A percentile compares a stretch with the other conserved stretches of the same genome.
Conservation (phyloP, 2,888 invertebrate genomes). For the Leptopilina myrica region DNA sequence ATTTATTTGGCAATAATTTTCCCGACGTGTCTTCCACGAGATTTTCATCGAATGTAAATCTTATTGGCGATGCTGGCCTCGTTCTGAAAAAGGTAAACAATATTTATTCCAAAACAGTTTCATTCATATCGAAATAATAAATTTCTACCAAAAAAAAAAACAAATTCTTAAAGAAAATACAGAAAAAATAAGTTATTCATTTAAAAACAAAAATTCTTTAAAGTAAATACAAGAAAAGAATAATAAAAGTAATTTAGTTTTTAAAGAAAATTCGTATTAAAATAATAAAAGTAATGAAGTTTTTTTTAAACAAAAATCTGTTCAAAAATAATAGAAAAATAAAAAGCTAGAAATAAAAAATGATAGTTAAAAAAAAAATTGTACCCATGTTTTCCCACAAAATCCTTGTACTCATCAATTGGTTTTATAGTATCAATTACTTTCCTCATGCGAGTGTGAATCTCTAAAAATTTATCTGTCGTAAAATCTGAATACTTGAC, state of each 20-base stretch:
- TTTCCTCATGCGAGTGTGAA: constrained; percentile 82
- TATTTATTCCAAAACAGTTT: too few relatives aligned
- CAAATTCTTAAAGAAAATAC: too few relatives aligned
- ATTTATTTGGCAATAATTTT: constrained; percentile 89
- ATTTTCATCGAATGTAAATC: constrained; percentile 91
- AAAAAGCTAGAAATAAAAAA: background rate
- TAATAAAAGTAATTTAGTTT: too few relatives aligned
- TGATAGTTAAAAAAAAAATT: constrained; percentile 64
- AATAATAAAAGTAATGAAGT: too few relatives aligned
- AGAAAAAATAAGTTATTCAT: too few relatives aligned
- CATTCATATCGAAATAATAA: too few relatives aligned
- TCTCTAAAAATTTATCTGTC: constrained; percentile 88
- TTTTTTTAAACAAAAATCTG: too few relatives aligned
- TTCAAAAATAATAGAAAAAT: too few relatives aligned
- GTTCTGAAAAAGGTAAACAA: constrained; percentile 79
- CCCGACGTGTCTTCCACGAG: constrained; percentile 93
- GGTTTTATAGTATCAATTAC: constrained; percentile 89
- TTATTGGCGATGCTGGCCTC: constrained; percentile 85
- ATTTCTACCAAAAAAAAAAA: too few relatives aligned
- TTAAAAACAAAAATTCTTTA: too few relatives aligned
- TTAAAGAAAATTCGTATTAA: too few relatives aligned
- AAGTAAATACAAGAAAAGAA: too few relatives aligned
- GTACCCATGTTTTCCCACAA: constrained; percentile 92
- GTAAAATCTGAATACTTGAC: constrained; percentile 88
- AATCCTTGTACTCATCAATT: constrained; percentile 91